Base-by-base conservation (phyloP, 1,140 invertebrate species). In the Drusus annulatus region DNA sequence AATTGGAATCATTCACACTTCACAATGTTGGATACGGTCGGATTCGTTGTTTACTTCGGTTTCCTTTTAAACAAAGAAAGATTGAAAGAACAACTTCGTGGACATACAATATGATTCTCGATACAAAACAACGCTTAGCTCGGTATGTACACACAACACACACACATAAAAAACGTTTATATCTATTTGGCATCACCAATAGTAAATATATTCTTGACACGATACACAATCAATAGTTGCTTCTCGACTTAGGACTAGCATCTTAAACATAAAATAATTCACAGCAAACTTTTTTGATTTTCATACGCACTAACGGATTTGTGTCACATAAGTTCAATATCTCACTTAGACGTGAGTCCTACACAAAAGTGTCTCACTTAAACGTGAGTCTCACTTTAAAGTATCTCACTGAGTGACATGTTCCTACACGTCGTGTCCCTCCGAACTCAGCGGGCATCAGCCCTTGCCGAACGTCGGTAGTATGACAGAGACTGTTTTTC, bases 401-500 rank as follows among this genome's bases (percentile, higher is more conserved):
- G 45, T 6, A 21, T 19, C 10, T 50, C 17, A 51, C 19, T 52
- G 69, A 21, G 21, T 45, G 17, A n/a, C 62, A n/a, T 2, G 21
- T 25, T 5, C 8, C 21, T 28, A 25, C 16, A 28, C 63, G 63
- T 31, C 25, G 31, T 68, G 6, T n/a, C 63, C 69, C 4, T 16
- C 69, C 21, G n/a, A 23, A 17, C n/a, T n/a, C 31, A 51, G 7
- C 21, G 19, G 13, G 21, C 63, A 79, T 87, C 86, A 88, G 85
- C 90, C 91, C 84, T 91, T 91, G n/a, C 90, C 90, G 68, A 91
- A 89, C 51, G 90, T 85, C 0, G 91, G 91, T 84, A 92, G 87
- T 60, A 91, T 86, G 79, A 92, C 91, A 25, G 90, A 90, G 21
- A 92, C 91, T 5, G 91, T 90, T 79, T 88, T 87, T 80, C 87